Evolutionary conservation across 2,113 vertebrate species (phyloP).

Genomic region (Pandion haliaetus): DNA sequence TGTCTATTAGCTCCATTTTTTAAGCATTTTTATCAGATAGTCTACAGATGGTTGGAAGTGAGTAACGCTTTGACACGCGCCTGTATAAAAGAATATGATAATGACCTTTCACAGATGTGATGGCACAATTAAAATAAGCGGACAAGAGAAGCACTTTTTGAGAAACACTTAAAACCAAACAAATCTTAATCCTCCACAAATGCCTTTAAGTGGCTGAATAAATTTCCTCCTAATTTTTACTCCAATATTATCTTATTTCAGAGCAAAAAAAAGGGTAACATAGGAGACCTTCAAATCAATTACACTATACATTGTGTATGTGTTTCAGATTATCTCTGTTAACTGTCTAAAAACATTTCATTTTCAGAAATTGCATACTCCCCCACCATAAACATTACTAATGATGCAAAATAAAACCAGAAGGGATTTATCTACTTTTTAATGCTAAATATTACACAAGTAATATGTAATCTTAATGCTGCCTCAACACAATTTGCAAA

Average conservation of each 20-base stretch:
- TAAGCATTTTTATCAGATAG: background rate
- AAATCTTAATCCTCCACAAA: background rate
- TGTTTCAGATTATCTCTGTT: constrained; percentile 16
- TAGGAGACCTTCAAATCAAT: background rate
- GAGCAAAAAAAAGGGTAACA: background rate
- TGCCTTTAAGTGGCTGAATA: constrained; percentile 21
- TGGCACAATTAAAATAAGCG: background rate
- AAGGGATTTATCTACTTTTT: constrained; percentile 8
- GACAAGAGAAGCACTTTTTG: constrained; percentile 2
- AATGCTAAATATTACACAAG: constrained; percentile 31
- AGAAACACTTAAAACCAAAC: constrained; percentile 10
- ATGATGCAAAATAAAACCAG: constrained; percentile 14
- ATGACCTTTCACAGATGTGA: constrained; percentile 16
- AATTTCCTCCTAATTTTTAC: background rate
- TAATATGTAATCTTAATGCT: constrained; percentile 13
- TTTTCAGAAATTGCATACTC: constrained; percentile 46
- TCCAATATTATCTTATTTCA: background rate
- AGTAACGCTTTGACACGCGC: background rate
- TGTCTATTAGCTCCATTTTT: background rate
- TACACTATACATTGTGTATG: constrained; percentile 12
- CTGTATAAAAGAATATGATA: background rate
- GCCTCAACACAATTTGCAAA: constrained; percentile 20
- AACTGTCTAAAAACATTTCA: constrained; percentile 22
- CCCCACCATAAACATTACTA: constrained; percentile 29
- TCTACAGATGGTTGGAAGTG: background rate